Conservation (phyloP, 1,140 invertebrate genomes). For the Bombus soroeensis region DNA sequence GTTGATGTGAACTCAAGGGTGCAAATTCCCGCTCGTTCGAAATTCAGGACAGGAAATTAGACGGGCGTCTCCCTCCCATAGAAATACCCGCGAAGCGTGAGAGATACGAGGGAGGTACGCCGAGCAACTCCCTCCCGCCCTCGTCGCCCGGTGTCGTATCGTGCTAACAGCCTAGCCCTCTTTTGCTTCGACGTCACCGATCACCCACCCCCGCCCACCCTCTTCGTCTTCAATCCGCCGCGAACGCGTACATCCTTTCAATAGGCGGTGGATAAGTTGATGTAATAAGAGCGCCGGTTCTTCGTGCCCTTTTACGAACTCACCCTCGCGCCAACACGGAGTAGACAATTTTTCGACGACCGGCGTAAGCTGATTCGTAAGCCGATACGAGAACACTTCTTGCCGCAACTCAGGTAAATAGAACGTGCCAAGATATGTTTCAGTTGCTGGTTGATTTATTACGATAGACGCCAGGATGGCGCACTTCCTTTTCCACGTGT, state of each 20-base stretch:
- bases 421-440: constrained; percentile 2
- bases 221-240: constrained; percentile 46
- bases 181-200: background rate
- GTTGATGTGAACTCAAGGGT: constrained; percentile 80
- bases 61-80: constrained; percentile 79
- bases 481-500: background rate
- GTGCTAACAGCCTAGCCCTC: constrained; percentile 51
- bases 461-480: background rate
- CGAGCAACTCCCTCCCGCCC: background rate
- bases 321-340: background rate
- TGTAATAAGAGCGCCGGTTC: constrained; percentile 54
- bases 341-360: constrained; percentile 6
- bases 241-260: constrained; percentile 58
- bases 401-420: constrained; percentile 50
- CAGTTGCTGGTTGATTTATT: constrained; percentile 37
- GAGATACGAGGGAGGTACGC: constrained; percentile 75
- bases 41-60: constrained; percentile 84
- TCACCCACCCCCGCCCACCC: background rate
- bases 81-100: constrained; percentile 82
- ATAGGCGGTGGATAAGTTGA: constrained; percentile 60
- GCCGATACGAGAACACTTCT: constrained; percentile 26
- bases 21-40: constrained; percentile 80
- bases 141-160: constrained; percentile 48
- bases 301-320: background rate
- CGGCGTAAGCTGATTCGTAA: constrained; percentile 26